These are phyloP conservation scores for Eupsilia transversa DNA, from an alignment of 2,888 invertebrate species.

Conservation along the genomic window DNA sequence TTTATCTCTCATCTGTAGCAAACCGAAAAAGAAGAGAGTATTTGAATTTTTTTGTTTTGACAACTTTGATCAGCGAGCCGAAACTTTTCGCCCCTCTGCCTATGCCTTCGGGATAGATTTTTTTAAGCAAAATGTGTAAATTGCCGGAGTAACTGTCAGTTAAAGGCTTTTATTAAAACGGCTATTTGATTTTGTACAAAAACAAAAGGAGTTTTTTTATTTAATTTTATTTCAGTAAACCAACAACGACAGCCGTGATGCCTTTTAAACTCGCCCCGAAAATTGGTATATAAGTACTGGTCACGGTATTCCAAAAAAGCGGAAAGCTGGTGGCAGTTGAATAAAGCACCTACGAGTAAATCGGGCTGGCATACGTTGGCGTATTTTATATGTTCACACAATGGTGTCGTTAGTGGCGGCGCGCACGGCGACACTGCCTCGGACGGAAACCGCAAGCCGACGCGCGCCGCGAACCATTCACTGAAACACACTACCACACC, in stretches of 20 bases:
- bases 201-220: slow-evolving; percentile 11
- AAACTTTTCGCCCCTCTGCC: slow-evolving; percentile 39
- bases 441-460: slow-evolving; percentile 49
- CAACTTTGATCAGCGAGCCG: slow-evolving; percentile 25
- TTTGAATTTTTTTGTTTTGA: slow-evolving; percentile 25
- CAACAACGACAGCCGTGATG: neutral
- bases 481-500: slow-evolving; percentile 21
- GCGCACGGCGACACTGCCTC: slow-evolving; percentile 29
- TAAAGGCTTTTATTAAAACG: slow-evolving; percentile 30
- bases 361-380: neutral
- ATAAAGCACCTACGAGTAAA: slow-evolving; percentile 34
- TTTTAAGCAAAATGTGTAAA: slow-evolving; percentile 39
- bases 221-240: slow-evolving; percentile 38
- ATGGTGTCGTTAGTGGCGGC: slow-evolving; percentile 43
- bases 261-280: neutral
- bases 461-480: slow-evolving; percentile 24
- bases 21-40: slow-evolving; percentile 28
- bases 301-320: slow-evolving; percentile 1
- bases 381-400: slow-evolving; percentile 44
- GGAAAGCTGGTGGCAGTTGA: neutral
- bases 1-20: neutral
- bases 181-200: slow-evolving; percentile 33
- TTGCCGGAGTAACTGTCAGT: slow-evolving; percentile 33
- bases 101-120: slow-evolving; percentile 26
- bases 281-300: neutral